Evolutionary conservation across 2,797 vertebrate genomes (phyloP).

Genomic region (Amblyopsis hoosieri): DNA sequence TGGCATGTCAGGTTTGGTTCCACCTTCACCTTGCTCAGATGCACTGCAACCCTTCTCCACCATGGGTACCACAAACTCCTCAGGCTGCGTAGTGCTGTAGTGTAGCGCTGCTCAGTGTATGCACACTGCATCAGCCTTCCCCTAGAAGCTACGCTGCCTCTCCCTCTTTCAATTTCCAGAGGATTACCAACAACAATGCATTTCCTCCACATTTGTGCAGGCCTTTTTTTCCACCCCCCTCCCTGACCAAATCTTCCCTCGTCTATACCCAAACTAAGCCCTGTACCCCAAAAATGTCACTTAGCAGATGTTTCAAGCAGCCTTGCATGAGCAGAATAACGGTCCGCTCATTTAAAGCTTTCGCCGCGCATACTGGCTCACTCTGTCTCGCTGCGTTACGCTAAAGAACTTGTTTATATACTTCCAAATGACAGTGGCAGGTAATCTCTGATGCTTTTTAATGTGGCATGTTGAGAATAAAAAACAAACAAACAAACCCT

Average conservation of each 20-base stretch:
- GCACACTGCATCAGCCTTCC: constrained; percentile 42
- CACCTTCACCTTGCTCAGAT: constrained; percentile 26
- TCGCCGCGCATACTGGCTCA: constrained; percentile 36
- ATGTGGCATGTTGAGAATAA: constrained; percentile 40
- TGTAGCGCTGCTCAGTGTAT: constrained; percentile 44
- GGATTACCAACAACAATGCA: constrained; percentile 71
- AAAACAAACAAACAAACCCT: constrained; percentile 35
- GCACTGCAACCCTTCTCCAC: constrained; percentile 29
- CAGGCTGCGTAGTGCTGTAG: constrained; percentile 33
- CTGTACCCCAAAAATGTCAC: constrained; percentile 46
- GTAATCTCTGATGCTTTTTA: constrained; percentile 75
- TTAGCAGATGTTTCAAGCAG: constrained; percentile 52
- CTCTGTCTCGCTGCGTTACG: constrained; percentile 45
- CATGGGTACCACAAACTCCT: constrained; percentile 45
- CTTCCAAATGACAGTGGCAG: constrained; percentile 57
- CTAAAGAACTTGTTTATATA: constrained; percentile 57
- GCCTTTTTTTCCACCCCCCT: constrained; percentile 57
- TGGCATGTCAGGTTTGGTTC: too few species aligned
- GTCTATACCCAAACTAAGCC: constrained; percentile 52
- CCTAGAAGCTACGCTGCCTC: constrained; percentile 35
- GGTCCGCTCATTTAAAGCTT: constrained; percentile 56
- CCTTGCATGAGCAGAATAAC: constrained; percentile 62
- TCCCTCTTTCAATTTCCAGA: constrained; percentile 69
- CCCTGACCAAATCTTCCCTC: constrained; percentile 23
- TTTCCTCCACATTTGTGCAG: constrained; percentile 65